These are phyloP conservation scores for Mesocricetus auratus DNA, from an alignment of 2,113 vertebrate species.

Conservation along the genomic window DNA sequence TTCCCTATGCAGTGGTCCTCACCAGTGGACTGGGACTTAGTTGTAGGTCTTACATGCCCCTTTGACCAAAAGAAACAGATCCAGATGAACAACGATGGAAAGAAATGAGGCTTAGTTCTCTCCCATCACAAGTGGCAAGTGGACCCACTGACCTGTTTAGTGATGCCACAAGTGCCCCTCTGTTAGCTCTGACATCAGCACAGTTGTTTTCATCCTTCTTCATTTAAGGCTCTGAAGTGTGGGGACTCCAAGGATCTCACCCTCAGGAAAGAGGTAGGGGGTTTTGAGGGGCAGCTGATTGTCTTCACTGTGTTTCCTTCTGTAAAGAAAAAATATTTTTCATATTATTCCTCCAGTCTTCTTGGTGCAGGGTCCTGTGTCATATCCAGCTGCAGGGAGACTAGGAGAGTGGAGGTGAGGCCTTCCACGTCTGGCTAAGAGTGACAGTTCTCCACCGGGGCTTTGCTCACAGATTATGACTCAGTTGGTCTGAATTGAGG, in stretches of 20 bases:
- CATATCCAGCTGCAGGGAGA: neutral
- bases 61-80: constrained; percentile 38
- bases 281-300: neutral
- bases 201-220: neutral
- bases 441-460: neutral
- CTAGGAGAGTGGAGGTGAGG: neutral
- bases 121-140: neutral
- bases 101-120: constrained; percentile 15
- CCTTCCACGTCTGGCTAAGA: neutral
- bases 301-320: neutral
- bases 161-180: neutral
- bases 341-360: neutral
- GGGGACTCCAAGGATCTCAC: neutral
- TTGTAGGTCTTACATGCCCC: neutral
- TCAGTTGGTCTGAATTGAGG: constrained; percentile 39
- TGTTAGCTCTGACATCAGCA: neutral
- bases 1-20: neutral
- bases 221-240: neutral
- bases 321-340: constrained; percentile 16
- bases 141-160: neutral
- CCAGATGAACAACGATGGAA: neutral
- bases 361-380: neutral
- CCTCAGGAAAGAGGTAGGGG: too few species aligned
- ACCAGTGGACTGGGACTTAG: neutral
- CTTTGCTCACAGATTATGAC: constrained; percentile 30